Evolutionary conservation across 1,140 invertebrate species (phyloP), one percentile per base, ranked within the genome.

Genomic region (Cepaea nemoralis): DNA sequence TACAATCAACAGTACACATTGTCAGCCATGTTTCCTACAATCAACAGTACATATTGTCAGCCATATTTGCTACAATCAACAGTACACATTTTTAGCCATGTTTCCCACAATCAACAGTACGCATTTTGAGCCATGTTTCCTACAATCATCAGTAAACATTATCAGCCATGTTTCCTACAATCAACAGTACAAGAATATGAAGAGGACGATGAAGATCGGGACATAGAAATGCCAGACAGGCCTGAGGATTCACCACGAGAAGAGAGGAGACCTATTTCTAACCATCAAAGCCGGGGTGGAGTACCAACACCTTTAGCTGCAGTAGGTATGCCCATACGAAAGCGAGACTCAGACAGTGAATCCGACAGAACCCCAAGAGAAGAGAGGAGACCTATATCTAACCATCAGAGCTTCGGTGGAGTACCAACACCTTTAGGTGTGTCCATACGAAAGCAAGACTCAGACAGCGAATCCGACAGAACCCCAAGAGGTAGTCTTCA

Each of bases 281-380:
- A 78, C 35, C 31, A 55, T 77, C 39, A 50, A 37, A 27, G 16
- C 39, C 24, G 37, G 2, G 35, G 76, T 12, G 76, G 76, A 22
- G 77, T 80, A 14, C 5, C 63, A 39, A 80, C 77, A 24, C 77
- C 77, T 69, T 22, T 80, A 8, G 77, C 77, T n/a, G 55, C 55
- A n/a, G 24, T 80, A 35, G 42, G 35, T 8, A 6, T 63, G 45
- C 55, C 27, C 16, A 27, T 6, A 0, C 42, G 31, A 45, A 69
- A 37, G 27, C 33, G 42, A 19, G 55, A 71, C 5, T 19, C 37
- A 39, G 77, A 70, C 14, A 55, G 45, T 45, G 63, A 67, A 31
- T 55, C 37, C 12, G 40, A 48, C 40, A 69, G 67, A 48, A 39
- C 6, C 16, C n/a, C 71, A 45, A 6, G 6, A 42, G 50, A 55